Conservation (phyloP, 2,888 invertebrate genomes). For the Volucella inflata region DNA sequence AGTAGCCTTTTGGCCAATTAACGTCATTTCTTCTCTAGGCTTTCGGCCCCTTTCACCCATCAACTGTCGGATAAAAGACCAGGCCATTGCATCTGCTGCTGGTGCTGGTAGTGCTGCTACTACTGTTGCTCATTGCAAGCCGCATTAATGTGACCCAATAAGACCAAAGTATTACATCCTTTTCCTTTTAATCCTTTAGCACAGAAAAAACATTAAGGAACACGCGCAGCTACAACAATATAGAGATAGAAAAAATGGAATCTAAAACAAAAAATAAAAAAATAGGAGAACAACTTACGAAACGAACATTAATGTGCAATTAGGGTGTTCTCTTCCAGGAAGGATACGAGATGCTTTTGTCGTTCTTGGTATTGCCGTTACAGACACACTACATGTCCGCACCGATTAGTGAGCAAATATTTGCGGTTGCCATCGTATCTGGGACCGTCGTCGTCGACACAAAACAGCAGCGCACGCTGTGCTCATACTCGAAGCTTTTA, state of each 20-base stretch:
- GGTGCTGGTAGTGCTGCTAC: not conserved
- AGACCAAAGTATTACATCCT: slow-evolving; percentile 49
- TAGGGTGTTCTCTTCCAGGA: slow-evolving; percentile 37
- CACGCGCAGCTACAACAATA: not conserved
- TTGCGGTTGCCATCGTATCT: slow-evolving; percentile 61
- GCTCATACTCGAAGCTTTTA: slow-evolving; percentile 41
- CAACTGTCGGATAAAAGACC: not conserved
- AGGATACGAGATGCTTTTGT: slow-evolving; percentile 23
- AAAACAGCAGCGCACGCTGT: not conserved
- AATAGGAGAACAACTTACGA: not conserved
- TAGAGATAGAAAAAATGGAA: not conserved
- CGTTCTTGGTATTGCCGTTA: slow-evolving; percentile 25
- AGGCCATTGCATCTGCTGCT: slow-evolving; percentile 30
- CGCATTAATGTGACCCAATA: slow-evolving; percentile 34
- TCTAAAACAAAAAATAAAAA: not conserved
- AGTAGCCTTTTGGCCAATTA: slow-evolving; percentile 61
- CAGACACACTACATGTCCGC: slow-evolving; percentile 59
- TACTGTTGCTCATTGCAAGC: not conserved
- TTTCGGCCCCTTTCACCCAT: slow-evolving; percentile 8
- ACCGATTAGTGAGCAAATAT: slow-evolving; percentile 68
- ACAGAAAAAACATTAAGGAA: not conserved
- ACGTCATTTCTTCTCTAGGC: slow-evolving; percentile 21
- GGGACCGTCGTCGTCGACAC: slow-evolving; percentile 36
- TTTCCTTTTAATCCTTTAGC: slow-evolving; percentile 55
- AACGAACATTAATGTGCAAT: slow-evolving; percentile 48